Conservation (phyloP, 2,113 vertebrate genomes). For the Miniopterus natalensis region DNA sequence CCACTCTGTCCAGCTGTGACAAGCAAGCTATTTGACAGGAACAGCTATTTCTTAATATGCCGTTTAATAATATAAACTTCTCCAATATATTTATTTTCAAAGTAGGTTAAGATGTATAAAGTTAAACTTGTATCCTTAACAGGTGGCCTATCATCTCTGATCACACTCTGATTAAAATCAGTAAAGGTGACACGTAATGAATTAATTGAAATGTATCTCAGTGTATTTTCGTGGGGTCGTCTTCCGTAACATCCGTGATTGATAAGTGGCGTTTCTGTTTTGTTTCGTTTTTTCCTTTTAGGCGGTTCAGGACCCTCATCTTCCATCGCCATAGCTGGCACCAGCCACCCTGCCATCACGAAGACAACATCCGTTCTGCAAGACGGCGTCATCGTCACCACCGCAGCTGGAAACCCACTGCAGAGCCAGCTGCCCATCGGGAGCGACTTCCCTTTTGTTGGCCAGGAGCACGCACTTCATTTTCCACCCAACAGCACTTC, state of each 20-base stretch:
- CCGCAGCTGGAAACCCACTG: slow-evolving; percentile 88
- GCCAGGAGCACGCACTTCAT: slow-evolving; percentile 90
- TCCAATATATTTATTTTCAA: slow-evolving; percentile 40
- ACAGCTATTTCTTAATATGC: not conserved
- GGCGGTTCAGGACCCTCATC: slow-evolving; percentile 87
- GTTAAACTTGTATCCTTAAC: not conserved
- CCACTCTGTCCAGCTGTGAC: not conserved
- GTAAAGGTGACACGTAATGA: not conserved
- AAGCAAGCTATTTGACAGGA: slow-evolving; percentile 17
- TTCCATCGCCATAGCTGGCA: slow-evolving; percentile 90
- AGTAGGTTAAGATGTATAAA: not conserved
- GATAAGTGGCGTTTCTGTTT: not conserved
- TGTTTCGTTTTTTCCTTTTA: slow-evolving; percentile 64
- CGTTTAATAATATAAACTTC: not conserved
- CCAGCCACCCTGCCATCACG: slow-evolving; percentile 91
- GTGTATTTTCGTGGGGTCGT: not conserved
- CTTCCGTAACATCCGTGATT: not conserved
- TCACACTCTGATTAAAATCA: not conserved
- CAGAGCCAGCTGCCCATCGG: slow-evolving; percentile 90
- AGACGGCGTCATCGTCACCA: slow-evolving; percentile 92
- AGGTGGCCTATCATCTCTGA: not conserved
- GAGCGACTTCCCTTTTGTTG: slow-evolving; percentile 89
- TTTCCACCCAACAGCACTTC: slow-evolving; percentile 90
- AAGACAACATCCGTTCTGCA: slow-evolving; percentile 92
- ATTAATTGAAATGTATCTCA: not conserved